A percentile compares a stretch with the other conserved stretches of the same genome.
Evolutionary conservation across 2,113 vertebrate genomes (phyloP).

Genomic region (Calonectris borealis): DNA sequence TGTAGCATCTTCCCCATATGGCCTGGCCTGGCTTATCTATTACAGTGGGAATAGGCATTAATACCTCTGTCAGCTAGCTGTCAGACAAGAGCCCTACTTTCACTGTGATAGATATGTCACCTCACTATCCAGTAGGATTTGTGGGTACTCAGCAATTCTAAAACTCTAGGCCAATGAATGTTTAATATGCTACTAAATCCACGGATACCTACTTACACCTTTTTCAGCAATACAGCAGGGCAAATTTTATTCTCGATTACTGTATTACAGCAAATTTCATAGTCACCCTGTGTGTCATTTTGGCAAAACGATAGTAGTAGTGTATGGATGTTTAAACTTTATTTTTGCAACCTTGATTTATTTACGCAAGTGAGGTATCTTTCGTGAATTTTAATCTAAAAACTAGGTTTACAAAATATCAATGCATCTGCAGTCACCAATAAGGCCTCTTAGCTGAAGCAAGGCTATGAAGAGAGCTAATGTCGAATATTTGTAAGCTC

Average conservation of each 20-base stretch:
- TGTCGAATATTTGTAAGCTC: constrained; percentile 65
- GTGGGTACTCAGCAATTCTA: not conserved
- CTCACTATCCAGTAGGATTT: not conserved
- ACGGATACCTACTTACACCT: not conserved
- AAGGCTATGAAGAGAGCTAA: constrained; percentile 53
- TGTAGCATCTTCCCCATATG: not conserved
- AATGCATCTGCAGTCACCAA: constrained; percentile 44
- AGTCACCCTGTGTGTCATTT: constrained; percentile 9
- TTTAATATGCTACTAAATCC: not conserved
- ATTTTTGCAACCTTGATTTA: constrained; percentile 72
- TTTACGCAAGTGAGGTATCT: constrained; percentile 68
- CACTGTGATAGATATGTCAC: not conserved
- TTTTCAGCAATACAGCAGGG: not conserved
- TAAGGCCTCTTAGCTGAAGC: constrained; percentile 59
- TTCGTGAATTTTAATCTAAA: constrained; percentile 74
- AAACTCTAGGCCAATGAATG: not conserved
- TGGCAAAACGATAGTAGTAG: constrained; percentile 60
- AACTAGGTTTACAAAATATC: constrained; percentile 64
- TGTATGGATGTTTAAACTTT: constrained; percentile 70
- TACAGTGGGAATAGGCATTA: not conserved
- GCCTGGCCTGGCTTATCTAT: not conserved
- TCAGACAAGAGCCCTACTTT: not conserved
- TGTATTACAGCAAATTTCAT: not conserved
- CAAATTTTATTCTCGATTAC: not conserved
- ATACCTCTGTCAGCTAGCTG: not conserved